Conservation (phyloP, 2,113 vertebrate genomes). For the Henicopernis longicauda region DNA sequence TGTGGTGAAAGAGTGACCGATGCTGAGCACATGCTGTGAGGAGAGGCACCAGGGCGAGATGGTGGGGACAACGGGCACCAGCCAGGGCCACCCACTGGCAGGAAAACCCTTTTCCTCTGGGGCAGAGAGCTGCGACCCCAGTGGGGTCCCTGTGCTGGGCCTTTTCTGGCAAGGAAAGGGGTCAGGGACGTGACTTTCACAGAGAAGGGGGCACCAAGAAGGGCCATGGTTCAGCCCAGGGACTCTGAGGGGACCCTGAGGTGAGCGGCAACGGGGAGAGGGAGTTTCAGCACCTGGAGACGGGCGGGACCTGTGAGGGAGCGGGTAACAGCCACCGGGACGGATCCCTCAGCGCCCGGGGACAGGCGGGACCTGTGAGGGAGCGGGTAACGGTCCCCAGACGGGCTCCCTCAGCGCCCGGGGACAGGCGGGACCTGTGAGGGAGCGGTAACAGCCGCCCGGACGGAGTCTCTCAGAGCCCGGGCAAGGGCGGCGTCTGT, state of each 20-base stretch:
- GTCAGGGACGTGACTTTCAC: not conserved
- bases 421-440: fast-evolving
- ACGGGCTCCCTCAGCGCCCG: too few relatives aligned
- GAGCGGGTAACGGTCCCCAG: not conserved
- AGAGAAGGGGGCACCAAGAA: not conserved
- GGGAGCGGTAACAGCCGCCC: not conserved
- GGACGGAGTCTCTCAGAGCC: too few relatives aligned
- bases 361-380: fast-evolving
- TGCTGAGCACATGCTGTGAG: not conserved
- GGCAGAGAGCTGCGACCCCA: not conserved
- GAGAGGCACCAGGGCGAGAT: not conserved
- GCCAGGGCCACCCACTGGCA: too few relatives aligned
- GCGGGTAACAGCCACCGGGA: too few relatives aligned
- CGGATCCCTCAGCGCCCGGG: too few relatives aligned
- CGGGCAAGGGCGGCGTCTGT: fast-evolving
- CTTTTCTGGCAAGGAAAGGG: not conserved
- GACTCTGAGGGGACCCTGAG: not conserved
- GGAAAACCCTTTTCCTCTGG: not conserved
- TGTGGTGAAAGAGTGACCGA: not conserved
- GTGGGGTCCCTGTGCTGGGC: not conserved
- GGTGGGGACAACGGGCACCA: not conserved
- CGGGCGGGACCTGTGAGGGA: not conserved
- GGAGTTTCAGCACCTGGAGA: not conserved
- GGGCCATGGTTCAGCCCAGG: not conserved
- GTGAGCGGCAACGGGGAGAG: not conserved